Base-by-base conservation (phyloP, 2,113 vertebrate genomes). In the Scomber colias region DNA sequence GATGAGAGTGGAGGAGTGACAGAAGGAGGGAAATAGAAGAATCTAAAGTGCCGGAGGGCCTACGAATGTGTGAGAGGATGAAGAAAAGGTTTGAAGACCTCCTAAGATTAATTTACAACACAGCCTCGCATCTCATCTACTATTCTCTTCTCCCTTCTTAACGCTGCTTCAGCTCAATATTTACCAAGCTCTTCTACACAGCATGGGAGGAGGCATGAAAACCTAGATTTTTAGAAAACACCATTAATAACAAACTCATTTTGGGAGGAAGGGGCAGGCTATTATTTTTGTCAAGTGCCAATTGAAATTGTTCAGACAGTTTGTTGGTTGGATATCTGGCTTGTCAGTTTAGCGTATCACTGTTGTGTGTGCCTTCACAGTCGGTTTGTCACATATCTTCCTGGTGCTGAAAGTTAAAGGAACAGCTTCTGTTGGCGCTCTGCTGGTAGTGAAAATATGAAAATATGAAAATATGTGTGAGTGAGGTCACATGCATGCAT, bases 201-300 rank as follows among this genome's bases (percentile, higher is more conserved):
- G 80, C 81, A 85, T 71, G 75, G 51, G 71, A 75, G 30, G 56
- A 79, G 65, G 63, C 79, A 71, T 24, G 65, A 60, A 17, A 81
- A 79, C 75, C 80, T 77, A 71, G 77, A 88, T 90, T 84, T 40
- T 77, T 15, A 69, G 65, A 83, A 83, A 80, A 74, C 72, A 71
- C 73, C 56, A 87, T 89, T 90, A 75, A 83, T 82, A 71, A 76
- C 56, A 60, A 60, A 81, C 84, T 92, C 74, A 84, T 87, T 27
- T 75, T 60, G 50, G 60, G 30, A 71, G 56, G 50, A 35, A 31
- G 49, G 63, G 51, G 19, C 15, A 17, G 71, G 77, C 59, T 73
- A 73, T 86, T 83, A 82, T 82, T 75, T 87, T 59, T 85, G 77
- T 78, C 76, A 68, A 66, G 71, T 57, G 55, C 56, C 81, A 81